These are phyloP conservation scores for Plumapathes pennacea DNA, from an alignment of 92 coral and sea anemone species.

Conservation along the genomic window DNA sequence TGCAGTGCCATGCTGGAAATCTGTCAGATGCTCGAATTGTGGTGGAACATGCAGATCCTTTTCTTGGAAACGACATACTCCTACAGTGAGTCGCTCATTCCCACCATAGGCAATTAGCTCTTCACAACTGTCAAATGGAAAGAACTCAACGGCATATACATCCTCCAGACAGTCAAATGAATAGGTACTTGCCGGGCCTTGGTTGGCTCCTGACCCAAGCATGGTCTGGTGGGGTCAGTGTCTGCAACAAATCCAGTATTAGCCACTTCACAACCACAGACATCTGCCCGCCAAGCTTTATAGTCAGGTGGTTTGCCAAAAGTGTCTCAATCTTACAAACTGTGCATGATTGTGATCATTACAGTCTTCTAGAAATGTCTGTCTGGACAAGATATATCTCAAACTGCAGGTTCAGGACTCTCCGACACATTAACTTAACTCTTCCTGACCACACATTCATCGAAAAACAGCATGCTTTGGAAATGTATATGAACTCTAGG, in stretches of 20 bases:
- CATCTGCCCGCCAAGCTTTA: no score
- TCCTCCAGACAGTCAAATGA: slow-evolving; percentile 84
- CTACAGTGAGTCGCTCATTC: slow-evolving; percentile 66
- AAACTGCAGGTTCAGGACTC: no score
- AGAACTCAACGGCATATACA: slow-evolving; percentile 84
- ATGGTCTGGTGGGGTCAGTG: slow-evolving; percentile 13
- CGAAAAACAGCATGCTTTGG: no score
- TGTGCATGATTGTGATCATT: no score
- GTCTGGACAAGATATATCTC: no score
- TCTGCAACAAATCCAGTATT: neutral
- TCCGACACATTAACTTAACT: no score
- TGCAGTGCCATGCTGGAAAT: slow-evolving; percentile 85
- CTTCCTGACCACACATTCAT: no score
- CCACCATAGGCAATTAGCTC: slow-evolving; percentile 93
- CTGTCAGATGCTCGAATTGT: slow-evolving; percentile 84
- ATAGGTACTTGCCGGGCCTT: slow-evolving; percentile 65
- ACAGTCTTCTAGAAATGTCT: no score
- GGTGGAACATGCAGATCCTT: slow-evolving; percentile 55
- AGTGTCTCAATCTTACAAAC: no score
- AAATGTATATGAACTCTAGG: no score
- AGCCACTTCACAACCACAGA: no score
- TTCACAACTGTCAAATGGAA: slow-evolving; percentile 74
- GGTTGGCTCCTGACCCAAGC: slow-evolving; percentile 49
- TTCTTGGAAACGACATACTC: slow-evolving; percentile 80
- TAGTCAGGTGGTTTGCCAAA: no score